Evolutionary conservation across 2,888 invertebrate genomes (phyloP), one percentile per base, ranked within the genome.

Genomic region (Neocrepidodera transversa): DNA sequence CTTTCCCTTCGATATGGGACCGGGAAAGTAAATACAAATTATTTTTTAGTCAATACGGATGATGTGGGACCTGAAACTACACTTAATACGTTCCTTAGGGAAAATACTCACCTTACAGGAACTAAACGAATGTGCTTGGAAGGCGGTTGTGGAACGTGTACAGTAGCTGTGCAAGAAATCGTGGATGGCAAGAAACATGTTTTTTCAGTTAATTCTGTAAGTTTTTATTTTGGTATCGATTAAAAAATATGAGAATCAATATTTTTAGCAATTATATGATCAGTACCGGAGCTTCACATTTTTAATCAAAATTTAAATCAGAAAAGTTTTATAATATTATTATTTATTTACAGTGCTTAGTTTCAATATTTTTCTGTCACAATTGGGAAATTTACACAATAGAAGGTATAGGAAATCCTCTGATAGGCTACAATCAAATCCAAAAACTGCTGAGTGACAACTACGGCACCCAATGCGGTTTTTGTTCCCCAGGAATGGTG

Each of bases 401-500:
- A n/a, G 91, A 91, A 74, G 87, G 86, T 0, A 76, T 91, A n/a
- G 90, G 90, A 1, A 84, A 84, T 71, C 80, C 81, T 50, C 78
- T 79, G 56, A 78, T 77, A 1, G 87, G 88, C 0, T 88, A 88
- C 71, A 86, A 90, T 68, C 78, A 81, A 0, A 79, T 91, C 10
- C 89, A 89, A 71, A 78, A 80, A 47, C 77, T 81, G 0, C 74
- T 89, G 11, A 86, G 85, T 0, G 78, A 83, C 14, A 80, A 83
- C 68, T 85, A 87, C 69, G 89, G 88, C 0, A 83, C 85, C 0
- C 89, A 89, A 72, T 89, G 90, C 69, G 89, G 89, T 0, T 87
- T 82, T 72, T 91, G 91, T 72, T 86, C 87, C 17, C 86, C 90
- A 0, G 91, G 90, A 7, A 90, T 90, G 86, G 84, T 91, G 35